These are phyloP conservation scores for Microctenopoma lineatum DNA, from an alignment of 2,797 vertebrate species.

Conservation along the genomic window DNA sequence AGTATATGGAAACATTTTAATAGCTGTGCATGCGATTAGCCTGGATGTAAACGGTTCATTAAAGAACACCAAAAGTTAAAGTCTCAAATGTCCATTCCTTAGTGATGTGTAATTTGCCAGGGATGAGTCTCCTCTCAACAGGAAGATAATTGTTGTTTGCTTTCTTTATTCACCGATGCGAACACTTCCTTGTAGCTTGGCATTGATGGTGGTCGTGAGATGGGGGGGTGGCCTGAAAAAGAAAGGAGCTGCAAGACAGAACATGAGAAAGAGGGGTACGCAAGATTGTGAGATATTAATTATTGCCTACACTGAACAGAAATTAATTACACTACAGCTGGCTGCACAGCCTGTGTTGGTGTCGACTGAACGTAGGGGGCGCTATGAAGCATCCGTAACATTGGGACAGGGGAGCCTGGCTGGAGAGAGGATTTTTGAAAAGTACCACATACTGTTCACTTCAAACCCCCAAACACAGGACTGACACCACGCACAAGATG, in stretches of 20 bases:
- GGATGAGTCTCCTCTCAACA: slow-evolving; percentile 72
- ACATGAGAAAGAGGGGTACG: slow-evolving; percentile 21
- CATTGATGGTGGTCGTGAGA: slow-evolving; percentile 8
- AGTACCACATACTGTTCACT: no score
- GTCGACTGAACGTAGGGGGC: slow-evolving; percentile 61
- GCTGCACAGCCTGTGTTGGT: slow-evolving; percentile 57
- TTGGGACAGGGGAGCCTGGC: background rate
- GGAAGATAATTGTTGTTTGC: slow-evolving; percentile 80
- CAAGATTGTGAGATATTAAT: slow-evolving; percentile 62
- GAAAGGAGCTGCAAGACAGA: slow-evolving; percentile 10
- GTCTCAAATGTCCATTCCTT: slow-evolving; percentile 54
- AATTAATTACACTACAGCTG: slow-evolving; percentile 77
- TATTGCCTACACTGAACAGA: slow-evolving; percentile 73
- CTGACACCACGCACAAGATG: no score
- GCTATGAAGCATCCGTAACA: slow-evolving; percentile 38
- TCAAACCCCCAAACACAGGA: no score
- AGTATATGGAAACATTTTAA: no score
- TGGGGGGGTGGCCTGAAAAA: background rate
- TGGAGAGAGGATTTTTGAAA: no score
- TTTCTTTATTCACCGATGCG: slow-evolving; percentile 37
- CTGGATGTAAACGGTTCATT: slow-evolving; percentile 50
- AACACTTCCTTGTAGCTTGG: slow-evolving; percentile 49
- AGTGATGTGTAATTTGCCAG: slow-evolving; percentile 64
- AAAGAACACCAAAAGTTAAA: slow-evolving; percentile 59
- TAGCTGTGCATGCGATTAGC: slow-evolving; percentile 14